These are phyloP conservation scores for Ferrisia virgata DNA, from an alignment of 2,888 invertebrate genomes.

Conservation along the genomic window DNA sequence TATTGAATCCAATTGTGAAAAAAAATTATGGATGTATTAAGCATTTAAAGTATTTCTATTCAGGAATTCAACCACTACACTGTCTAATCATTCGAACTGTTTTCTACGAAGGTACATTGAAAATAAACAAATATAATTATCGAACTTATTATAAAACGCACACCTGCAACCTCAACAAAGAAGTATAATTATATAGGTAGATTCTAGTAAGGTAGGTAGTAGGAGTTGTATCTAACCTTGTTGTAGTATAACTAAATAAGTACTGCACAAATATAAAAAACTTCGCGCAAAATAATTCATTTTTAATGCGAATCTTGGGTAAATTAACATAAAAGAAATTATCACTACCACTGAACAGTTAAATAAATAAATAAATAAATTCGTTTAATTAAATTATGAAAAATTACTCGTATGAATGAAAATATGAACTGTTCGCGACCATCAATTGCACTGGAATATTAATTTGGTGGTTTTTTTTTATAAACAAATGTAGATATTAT, in stretches of 20 bases:
- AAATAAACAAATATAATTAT: not conserved
- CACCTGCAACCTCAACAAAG: not conserved
- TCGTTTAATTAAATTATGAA: not conserved
- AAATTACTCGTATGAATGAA: not conserved
- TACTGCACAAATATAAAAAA: not conserved
- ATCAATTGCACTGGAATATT: slow-evolving; percentile 22
- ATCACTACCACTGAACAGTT: not conserved
- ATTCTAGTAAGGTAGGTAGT: not conserved
- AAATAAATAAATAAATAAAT: not conserved
- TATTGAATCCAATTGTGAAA: no score
- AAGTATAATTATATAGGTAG: not conserved
- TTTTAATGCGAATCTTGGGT: not conserved
- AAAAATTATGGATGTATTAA: no score
- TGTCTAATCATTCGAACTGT: no score
- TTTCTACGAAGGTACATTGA: not conserved
- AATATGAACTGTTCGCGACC: not conserved
- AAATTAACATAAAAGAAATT: not conserved
- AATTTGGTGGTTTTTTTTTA: slow-evolving; percentile 29
- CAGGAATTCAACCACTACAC: no score
- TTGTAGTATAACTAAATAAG: not conserved
- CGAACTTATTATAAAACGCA: not conserved
- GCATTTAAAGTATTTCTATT: no score
- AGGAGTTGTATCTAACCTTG: not conserved
- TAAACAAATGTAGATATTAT: slow-evolving; percentile 32
- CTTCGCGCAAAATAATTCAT: not conserved